Conservation (phyloP, 2,888 invertebrate genomes). For the Allacma fusca region DNA sequence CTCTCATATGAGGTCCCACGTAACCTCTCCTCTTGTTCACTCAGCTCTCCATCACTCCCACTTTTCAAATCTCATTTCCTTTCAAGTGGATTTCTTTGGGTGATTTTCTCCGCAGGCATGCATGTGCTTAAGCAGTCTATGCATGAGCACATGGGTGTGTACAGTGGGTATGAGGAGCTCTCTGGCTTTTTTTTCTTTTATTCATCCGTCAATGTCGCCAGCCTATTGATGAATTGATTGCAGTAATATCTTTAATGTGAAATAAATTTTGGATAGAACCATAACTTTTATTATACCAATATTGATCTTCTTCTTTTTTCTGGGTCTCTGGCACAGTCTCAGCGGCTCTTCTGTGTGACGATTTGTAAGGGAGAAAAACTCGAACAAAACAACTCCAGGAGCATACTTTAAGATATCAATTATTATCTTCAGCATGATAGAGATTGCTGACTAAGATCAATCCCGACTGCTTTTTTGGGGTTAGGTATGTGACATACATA, state of each 20-base stretch:
- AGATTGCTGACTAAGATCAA: neutral
- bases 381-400: too few relatives aligned
- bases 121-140: neutral
- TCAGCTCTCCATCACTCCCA: neutral
- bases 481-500: too few relatives aligned
- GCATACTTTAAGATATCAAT: neutral
- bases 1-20: neutral
- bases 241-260: neutral
- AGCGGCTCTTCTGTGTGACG: neutral
- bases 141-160: neutral
- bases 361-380: too few relatives aligned
- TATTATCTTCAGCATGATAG: neutral
- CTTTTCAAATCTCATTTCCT: slow-evolving; percentile 7
- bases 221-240: slow-evolving; percentile 11
- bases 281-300: slow-evolving; percentile 17
- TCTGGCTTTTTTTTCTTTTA: neutral
- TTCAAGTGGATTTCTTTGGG: neutral
- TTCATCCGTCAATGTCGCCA: slow-evolving; percentile 8
- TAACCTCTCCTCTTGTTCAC: too few relatives aligned
- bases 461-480: too few relatives aligned
- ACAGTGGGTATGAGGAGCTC: too few relatives aligned
- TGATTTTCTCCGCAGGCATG: neutral
- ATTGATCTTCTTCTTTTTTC: neutral
- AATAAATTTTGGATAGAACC: slow-evolving; percentile 5
- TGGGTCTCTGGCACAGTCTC: slow-evolving; percentile 9